Conservation (phyloP, 1,140 invertebrate species). For the Cydia fagiglandana region DNA sequence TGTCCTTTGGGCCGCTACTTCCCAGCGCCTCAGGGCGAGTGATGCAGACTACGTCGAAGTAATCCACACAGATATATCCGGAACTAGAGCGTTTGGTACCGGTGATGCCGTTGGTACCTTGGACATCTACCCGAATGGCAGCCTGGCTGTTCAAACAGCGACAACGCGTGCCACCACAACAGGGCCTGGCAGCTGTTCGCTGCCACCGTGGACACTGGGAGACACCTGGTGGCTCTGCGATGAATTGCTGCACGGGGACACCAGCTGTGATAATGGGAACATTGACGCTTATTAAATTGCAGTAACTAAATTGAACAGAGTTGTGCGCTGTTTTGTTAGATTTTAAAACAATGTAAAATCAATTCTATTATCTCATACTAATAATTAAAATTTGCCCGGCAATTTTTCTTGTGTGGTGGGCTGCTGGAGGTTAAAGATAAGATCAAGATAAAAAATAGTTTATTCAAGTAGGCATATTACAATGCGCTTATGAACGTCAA, state of each 20-base stretch:
- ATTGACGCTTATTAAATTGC: slow-evolving; percentile 43
- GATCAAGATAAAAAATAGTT: too few species aligned
- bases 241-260: slow-evolving; percentile 53
- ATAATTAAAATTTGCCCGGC: too few species aligned
- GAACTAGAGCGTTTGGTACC: slow-evolving; percentile 47
- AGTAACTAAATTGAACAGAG: slow-evolving; percentile 34
- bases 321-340: too few species aligned
- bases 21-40: slow-evolving; percentile 37
- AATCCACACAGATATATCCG: slow-evolving; percentile 59
- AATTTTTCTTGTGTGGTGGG: too few species aligned
- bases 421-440: too few species aligned
- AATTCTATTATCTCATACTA: too few species aligned
- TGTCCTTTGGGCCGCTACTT: slow-evolving; percentile 45
- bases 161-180: slow-evolving; percentile 53
- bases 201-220: slow-evolving; percentile 37
- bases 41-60: slow-evolving; percentile 64
- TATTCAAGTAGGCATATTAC: too few species aligned
- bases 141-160: slow-evolving; percentile 81
- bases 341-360: too few species aligned
- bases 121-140: slow-evolving; percentile 89
- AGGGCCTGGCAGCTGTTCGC: slow-evolving; percentile 59
- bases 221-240: slow-evolving; percentile 41
- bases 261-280: slow-evolving; percentile 44
- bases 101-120: slow-evolving; percentile 75
- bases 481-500: too few species aligned